Conservation (phyloP, 2,888 invertebrate genomes). For the Geotrupes spiniger region DNA sequence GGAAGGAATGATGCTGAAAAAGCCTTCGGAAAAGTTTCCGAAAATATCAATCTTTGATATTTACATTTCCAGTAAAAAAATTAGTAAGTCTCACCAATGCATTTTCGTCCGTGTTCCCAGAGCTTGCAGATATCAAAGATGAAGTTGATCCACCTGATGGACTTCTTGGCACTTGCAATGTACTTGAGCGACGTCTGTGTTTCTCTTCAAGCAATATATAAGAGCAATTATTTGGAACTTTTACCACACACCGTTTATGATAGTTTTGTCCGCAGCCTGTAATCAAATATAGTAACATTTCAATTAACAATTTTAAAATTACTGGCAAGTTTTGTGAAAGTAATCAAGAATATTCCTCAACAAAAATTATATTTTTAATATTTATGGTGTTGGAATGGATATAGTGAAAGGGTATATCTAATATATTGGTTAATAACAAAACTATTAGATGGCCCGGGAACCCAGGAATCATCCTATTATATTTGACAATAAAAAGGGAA, state of each 20-base stretch:
- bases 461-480: too few relatives aligned
- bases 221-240: constrained; percentile 96
- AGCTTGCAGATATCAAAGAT: constrained; percentile 60
- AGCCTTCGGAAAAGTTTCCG: background rate
- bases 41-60: constrained; percentile 37
- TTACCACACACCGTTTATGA: constrained; percentile 96
- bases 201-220: constrained; percentile 49
- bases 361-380: too few relatives aligned
- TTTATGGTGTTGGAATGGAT: too few relatives aligned
- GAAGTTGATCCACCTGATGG: constrained; percentile 74
- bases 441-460: too few relatives aligned
- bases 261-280: constrained; percentile 96
- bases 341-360: too few relatives aligned
- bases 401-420: too few relatives aligned
- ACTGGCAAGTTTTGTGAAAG: background rate
- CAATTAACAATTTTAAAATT: background rate
- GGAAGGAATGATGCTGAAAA: constrained; percentile 18
- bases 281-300: background rate
- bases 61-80: constrained; percentile 46
- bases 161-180: constrained; percentile 60
- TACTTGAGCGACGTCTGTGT: constrained; percentile 49
- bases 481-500: too few relatives aligned
- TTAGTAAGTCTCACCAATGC: constrained; percentile 71
- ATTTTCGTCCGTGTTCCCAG: constrained; percentile 55
- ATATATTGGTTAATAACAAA: too few relatives aligned